These are phyloP conservation scores for Philypnodon macrostomus DNA, from an alignment of 2,797 vertebrate genomes.

Conservation along the genomic window DNA sequence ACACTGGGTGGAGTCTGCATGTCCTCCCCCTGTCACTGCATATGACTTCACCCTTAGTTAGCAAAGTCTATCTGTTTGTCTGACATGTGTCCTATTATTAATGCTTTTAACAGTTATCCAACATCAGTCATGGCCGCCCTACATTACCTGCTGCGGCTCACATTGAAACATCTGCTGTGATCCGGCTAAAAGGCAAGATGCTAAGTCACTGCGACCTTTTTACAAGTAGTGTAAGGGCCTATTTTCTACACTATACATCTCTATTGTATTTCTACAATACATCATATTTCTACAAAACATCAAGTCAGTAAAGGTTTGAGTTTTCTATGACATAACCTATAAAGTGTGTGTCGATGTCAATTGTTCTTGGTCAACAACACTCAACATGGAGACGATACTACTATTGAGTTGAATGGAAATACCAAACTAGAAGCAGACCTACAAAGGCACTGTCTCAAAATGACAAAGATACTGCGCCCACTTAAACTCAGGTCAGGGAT, in stretches of 20 bases:
- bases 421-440: too few species aligned
- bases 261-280: too few species aligned
- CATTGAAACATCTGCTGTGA: constrained; percentile 35
- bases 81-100: constrained; percentile 3
- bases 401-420: too few species aligned
- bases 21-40: neutral
- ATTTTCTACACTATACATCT: neutral
- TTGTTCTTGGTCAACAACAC: too few species aligned
- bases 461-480: too few species aligned
- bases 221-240: neutral
- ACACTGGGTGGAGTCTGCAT: too few species aligned
- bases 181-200: constrained; percentile 10
- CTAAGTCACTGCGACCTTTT: constrained; percentile 38
- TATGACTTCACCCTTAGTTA: neutral
- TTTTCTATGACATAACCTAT: neutral
- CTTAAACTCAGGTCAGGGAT: too few species aligned
- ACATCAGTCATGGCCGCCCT: constrained; percentile 5
- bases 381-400: too few species aligned
- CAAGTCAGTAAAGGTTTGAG: neutral
- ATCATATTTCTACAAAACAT: too few species aligned
- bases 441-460: too few species aligned
- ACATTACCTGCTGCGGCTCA: constrained; percentile 15
- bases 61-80: neutral
- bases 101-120: neutral
- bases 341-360: too few species aligned